Evolutionary conservation across 2,113 vertebrate species (phyloP), one percentile per base, ranked within the genome.

Genomic region (Sinocyclocheilus anophthalmus): DNA sequence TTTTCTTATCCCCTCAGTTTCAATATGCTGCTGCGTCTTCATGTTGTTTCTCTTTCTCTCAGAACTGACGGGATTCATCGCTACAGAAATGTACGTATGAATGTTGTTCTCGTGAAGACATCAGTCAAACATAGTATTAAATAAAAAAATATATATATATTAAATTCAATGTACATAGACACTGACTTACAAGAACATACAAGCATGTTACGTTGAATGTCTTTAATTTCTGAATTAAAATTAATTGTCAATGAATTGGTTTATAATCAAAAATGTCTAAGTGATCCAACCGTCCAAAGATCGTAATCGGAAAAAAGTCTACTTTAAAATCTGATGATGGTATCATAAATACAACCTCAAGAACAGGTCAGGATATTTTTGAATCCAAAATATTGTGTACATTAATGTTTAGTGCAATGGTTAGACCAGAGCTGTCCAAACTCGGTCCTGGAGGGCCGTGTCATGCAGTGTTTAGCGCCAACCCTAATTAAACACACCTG

Each of bases 1-100:
- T 76, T 24, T 82, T 13, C 16, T 45, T 26, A 8, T n/a, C 16
- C 63, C 95, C 94, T 87, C 94, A 99, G 98, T 99, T 92, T 99
- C 98, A 90, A 93, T 99, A 87, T 98, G 98, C 94, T 99, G 98
- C 95, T 99, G 98, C 87, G 92, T 99, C 91, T 99, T 99, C 94
- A 99, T 99, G 92, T 93, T 99, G 87, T 99, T 99, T 95, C 97
- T 99, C 89, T 99, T 99, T 95, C 95, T 99, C 90, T 99, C 98
- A 37, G 98, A 99, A 91, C 96, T 99, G 93, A 99, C 96, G 0
- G 98, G 98, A 94, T 99, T 98, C 95, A 97, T 99, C 93, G 96
- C 97, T 42, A 99, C 97, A 90, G 98, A 99, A 96, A 96, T 99
- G 98, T 99, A 96, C 93, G 98, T 99, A 72, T 80, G 42, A 50